Percentiles rank a stretch among this genome's conserved stretches.
Evolutionary conservation across 2,888 invertebrate species (phyloP).

Genomic region (Athripsodes cinereus): DNA sequence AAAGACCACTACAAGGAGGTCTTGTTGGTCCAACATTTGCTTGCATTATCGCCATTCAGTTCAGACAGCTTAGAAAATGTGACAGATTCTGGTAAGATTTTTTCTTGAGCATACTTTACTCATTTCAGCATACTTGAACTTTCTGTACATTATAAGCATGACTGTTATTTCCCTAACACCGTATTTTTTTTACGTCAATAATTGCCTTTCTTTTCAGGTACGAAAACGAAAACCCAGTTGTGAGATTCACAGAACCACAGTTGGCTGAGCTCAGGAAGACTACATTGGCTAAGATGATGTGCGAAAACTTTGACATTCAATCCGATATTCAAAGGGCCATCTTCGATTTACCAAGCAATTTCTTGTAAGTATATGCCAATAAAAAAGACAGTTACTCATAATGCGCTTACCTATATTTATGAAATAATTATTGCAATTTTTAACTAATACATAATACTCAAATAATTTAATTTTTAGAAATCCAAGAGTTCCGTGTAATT

Average conservation of each 20-base stretch:
- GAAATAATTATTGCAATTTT: neutral
- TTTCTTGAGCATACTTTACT: too few relatives aligned
- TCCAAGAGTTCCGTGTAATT: slow-evolving; percentile 77
- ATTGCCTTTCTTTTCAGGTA: slow-evolving; percentile 62
- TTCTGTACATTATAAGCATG: too few relatives aligned
- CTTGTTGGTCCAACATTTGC: slow-evolving; percentile 93
- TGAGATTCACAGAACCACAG: slow-evolving; percentile 80
- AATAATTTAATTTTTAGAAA: slow-evolving; percentile 49
- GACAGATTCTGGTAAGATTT: slow-evolving; percentile 83
- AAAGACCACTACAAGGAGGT: slow-evolving; percentile 81
- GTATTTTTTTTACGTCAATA: too few relatives aligned
- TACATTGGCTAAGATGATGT: slow-evolving; percentile 78
- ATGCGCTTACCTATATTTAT: neutral
- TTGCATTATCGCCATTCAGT: slow-evolving; percentile 91
- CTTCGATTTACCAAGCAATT: slow-evolving; percentile 86
- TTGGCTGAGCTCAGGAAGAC: slow-evolving; percentile 81
- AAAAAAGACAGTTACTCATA: too few relatives aligned
- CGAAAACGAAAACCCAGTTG: slow-evolving; percentile 74
- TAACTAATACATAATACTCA: neutral
- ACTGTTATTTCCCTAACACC: too few relatives aligned
- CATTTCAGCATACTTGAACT: too few relatives aligned
- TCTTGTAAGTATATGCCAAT: slow-evolving; percentile 64
- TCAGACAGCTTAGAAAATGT: slow-evolving; percentile 82
- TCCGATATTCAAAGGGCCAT: slow-evolving; percentile 84
- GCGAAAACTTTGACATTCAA: slow-evolving; percentile 82